These are phyloP conservation scores for Rhabdomys dilectus DNA, from an alignment of 2,113 vertebrate genomes.

Conservation along the genomic window DNA sequence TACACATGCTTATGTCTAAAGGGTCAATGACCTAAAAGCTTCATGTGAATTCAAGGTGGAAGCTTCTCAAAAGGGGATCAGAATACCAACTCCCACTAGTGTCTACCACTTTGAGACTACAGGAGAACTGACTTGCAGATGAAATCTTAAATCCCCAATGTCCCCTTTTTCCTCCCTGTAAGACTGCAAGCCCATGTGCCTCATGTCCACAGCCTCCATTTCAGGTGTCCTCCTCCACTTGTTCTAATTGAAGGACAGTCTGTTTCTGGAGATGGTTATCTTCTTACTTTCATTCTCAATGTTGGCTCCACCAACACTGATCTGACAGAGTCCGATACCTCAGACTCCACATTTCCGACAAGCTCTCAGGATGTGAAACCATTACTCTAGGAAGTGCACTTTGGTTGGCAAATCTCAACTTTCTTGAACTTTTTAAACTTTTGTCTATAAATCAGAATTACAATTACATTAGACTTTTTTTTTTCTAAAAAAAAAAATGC, in stretches of 20 bases:
- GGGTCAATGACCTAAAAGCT: neutral
- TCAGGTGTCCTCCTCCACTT: neutral
- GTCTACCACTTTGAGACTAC: neutral
- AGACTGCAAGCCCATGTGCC: neutral
- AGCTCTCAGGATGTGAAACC: neutral
- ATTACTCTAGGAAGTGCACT: neutral
- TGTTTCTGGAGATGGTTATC: neutral
- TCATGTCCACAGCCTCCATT: neutral
- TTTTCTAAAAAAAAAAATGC: neutral
- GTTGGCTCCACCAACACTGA: too few species aligned
- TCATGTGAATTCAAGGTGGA: neutral
- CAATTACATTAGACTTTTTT: neutral
- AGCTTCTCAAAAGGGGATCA: neutral
- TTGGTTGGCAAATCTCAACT: neutral
- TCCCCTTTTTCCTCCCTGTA: too few species aligned
- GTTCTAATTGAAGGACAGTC: neutral
- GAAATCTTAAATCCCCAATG: neutral
- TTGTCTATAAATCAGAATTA: neutral
- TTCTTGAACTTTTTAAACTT: neutral
- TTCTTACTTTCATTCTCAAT: neutral
- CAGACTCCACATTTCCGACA: neutral
- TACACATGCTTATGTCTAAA: neutral
- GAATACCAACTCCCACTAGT: neutral
- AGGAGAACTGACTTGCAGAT: neutral
- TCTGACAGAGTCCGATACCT: neutral